Conservation (phyloP, 2,888 invertebrate genomes). For the Calameuta filiformis region DNA sequence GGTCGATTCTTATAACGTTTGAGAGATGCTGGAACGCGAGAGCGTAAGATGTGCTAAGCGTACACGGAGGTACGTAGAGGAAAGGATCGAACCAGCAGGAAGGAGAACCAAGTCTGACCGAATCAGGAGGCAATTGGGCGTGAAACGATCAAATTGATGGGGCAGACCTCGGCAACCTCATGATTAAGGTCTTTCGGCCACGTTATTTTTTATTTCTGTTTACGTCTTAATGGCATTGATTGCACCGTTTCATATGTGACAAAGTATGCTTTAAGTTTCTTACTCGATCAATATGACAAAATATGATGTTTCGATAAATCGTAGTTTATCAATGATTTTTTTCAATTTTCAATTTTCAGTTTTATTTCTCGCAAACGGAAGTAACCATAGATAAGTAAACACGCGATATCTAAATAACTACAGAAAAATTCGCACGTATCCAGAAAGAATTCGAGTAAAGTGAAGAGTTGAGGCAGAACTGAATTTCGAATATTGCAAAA, state of each 20-base stretch:
- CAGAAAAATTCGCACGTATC: background rate
- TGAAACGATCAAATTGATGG: conserved; percentile 6
- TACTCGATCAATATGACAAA: background rate
- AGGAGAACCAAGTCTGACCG: background rate
- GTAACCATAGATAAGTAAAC: no score
- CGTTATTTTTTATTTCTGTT: background rate
- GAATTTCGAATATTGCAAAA: background rate
- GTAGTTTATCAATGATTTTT: no score
- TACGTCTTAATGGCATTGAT: background rate
- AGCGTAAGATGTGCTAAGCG: background rate
- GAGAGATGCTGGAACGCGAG: background rate
- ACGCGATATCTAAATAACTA: no score
- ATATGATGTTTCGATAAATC: background rate
- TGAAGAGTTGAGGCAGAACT: background rate
- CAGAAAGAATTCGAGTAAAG: background rate
- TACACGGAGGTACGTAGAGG: background rate
- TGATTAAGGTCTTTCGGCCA: background rate
- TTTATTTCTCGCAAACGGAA: no score
- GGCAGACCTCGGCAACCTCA: background rate
- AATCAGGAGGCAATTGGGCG: conserved; percentile 9
- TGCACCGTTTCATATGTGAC: background rate
- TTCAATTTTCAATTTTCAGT: no score
- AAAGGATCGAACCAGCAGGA: background rate
- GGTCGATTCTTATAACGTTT: background rate
- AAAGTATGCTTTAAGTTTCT: background rate